Evolutionary conservation across 2,888 invertebrate species (phyloP).

Genomic region (Lumbricus terrestris): DNA sequence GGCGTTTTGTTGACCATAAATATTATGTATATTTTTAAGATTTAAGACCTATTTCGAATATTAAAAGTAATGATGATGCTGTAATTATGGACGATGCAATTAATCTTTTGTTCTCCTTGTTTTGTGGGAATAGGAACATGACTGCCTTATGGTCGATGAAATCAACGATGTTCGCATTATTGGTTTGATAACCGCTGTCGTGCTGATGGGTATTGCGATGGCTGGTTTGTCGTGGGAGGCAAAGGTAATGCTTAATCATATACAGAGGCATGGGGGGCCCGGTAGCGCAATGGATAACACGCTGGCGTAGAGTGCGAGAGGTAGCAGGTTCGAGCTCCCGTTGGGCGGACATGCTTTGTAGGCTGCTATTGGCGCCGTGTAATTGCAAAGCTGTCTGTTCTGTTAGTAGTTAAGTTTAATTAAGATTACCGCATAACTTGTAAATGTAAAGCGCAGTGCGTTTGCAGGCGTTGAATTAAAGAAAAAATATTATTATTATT

Average conservation of each 20-base stretch:
- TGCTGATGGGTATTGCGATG: conserved; percentile 83
- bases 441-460: no score
- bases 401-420: no score
- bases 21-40: not conserved
- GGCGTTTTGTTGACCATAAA: no score
- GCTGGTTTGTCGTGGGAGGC: conserved; percentile 97
- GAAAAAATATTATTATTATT: no score
- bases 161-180: conserved; percentile 80
- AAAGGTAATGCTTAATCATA: conserved; percentile 66
- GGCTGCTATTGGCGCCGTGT: no score
- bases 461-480: no score
- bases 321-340: no score
- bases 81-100: not conserved
- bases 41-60: not conserved
- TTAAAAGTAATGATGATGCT: not conserved
- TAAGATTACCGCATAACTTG: no score
- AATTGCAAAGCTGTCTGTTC: no score
- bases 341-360: no score
- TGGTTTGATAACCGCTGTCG: conserved; percentile 69
- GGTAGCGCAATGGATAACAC: no score
- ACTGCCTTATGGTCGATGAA: conserved; percentile 73
- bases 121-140: conserved; percentile 59
- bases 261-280: not conserved
- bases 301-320: no score
- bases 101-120: not conserved